phyloP scores from a whole-genome alignment of 2,888 invertebrate species.

The Alsophila aescularia region DNA sequence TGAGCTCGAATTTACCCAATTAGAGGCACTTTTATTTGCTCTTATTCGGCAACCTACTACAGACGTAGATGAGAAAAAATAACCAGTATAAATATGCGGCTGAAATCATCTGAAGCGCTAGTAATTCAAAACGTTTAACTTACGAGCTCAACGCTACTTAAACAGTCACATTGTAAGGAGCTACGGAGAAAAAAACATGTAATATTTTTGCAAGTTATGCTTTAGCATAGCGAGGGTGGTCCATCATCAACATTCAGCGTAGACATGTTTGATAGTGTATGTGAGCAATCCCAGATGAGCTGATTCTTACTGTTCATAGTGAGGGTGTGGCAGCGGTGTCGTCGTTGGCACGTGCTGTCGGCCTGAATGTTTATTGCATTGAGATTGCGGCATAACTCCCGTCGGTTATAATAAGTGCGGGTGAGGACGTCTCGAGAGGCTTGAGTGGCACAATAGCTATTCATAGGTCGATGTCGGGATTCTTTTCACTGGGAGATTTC shows the following conservation, averaged over 20 bases:
- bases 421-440: slow-evolving; percentile 50
- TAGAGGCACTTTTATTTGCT: slow-evolving; percentile 48
- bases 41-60: slow-evolving; percentile 51
- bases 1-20: slow-evolving; percentile 40
- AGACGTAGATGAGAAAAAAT: neutral
- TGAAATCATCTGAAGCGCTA: no score
- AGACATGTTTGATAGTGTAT: neutral
- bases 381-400: slow-evolving; percentile 71
- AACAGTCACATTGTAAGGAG: no score
- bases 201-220: no score
- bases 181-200: no score
- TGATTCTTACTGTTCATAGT: slow-evolving; percentile 14
- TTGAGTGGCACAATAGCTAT: slow-evolving; percentile 40
- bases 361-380: slow-evolving; percentile 73
- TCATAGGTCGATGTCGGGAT: slow-evolving; percentile 38
- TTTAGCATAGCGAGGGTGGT: no score
- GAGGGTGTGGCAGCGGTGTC: slow-evolving; percentile 38
- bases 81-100: slow-evolving; percentile 1
- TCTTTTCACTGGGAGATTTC: neutral
- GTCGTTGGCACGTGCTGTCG: slow-evolving; percentile 66
- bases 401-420: slow-evolving; percentile 61
- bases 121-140: no score
- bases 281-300: neutral
- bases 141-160: no score
- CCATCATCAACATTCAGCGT: neutral